Evolutionary conservation across 2,797 vertebrate genomes (phyloP), one percentile per base, ranked within the genome.

Genomic region (Lithobates pipiens): DNA sequence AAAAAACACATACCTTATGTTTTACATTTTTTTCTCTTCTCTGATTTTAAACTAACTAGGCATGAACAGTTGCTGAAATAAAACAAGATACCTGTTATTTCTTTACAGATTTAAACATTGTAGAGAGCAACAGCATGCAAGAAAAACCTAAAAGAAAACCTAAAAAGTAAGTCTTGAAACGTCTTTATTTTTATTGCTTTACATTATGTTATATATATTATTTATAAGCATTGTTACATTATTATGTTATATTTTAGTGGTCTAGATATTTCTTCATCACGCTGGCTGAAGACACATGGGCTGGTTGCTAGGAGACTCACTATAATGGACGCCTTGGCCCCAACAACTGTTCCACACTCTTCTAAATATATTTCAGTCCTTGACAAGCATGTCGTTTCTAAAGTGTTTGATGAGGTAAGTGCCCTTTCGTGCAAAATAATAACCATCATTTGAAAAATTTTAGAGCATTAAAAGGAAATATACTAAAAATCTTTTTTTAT

Each of bases 351-450:
- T 65, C 88, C 92, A 72, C 93, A 89, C 72, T 88, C 25, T 23
- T 83, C 92, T 46, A 95, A 92, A 88, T 94, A 94, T 10, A 63
- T 95, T 69, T 92, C 94, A 36, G 54, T 94, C 88, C 90, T 95
- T 85, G 92, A 93, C 89, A 96, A 95, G 84, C 90, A 94, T n/a
- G 91, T 94, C 0, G 65, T 86, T 88, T 95, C 95, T 61, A 95
- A 92, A 89, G 94, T 95, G 75, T 95, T 94, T 88, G 88, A 95
- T 89, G 91, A 95, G 94, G 95, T 96, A 95, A 94, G 91, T 63
- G 80, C 46, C 50, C 23, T 23, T 23, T 7, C 1, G 3, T 0
- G 34, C 8, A 32, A 54, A 54, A 18, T 21, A 54, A 54, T 21
- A 16, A 13, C 50, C 50, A 21, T 16, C 50, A 54, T 21, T 54